Base-by-base conservation (phyloP, 2,797 vertebrate species). In the Catamblyrhynchus diadema region DNA sequence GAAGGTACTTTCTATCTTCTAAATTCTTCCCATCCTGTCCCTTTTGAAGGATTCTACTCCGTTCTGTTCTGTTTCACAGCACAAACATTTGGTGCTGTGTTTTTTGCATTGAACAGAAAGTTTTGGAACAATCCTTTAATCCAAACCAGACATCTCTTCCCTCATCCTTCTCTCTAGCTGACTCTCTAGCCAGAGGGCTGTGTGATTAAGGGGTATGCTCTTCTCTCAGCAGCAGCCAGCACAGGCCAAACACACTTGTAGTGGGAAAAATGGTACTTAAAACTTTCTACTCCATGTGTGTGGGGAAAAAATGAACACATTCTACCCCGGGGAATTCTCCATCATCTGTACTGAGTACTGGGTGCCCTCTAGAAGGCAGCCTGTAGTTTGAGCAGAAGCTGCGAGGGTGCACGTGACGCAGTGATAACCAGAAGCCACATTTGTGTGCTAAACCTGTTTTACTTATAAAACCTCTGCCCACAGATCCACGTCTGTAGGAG, bases 81-180 rank as follows among this genome's bases (percentile, higher is more conserved):
- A 4, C n/a, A 54, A 61, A 65, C 0, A 3, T 82, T 81, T 92
- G 24, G 20, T 81, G 57, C 15, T 65, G 42, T 88, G 47, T 23
- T 94, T 83, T 94, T 91, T 75, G n/a, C 67, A 80, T 35, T 6
- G 3, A 86, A 47, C 30, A 82, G 82, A 95, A 95, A 65, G 23
- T 48, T 94, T 91, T 82, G 69, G 79, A 92, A 51, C 72, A 64
- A 81, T 73, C 18, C 32, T 12, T 88, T 90, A 86, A 96, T 93
- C 61, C 28, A 47, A 94, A 95, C 17, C 82, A 97, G 90, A 78
- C 44, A 1, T 47, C 57, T 67, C 4, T 66, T 93, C 74, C 64
- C 56, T 74, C 69, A 60, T 86, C 41, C 42, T 66, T n/a, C 35
- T 62, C 42, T 47, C 23, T 62, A 71, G 57, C 41, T 90, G 53